These are phyloP conservation scores for Drosophila elegans DNA, from an alignment of 1,140 invertebrate species.

Conservation along the genomic window DNA sequence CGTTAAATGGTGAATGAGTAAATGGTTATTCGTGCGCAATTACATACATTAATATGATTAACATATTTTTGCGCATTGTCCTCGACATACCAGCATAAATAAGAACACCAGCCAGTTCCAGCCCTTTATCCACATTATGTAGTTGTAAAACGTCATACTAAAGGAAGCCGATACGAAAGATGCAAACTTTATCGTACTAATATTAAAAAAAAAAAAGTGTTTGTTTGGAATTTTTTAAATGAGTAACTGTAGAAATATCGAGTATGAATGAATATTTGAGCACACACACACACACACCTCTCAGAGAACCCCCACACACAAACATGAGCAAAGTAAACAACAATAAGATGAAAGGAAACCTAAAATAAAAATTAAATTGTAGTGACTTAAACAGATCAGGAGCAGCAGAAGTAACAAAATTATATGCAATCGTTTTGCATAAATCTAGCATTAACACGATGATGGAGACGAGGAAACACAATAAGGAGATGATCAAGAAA, in stretches of 20 bases:
- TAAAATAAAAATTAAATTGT: constrained; percentile 33
- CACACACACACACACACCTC: constrained; percentile 31
- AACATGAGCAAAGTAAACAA: constrained; percentile 31
- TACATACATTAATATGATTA: constrained; percentile 79
- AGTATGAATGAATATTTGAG: constrained; percentile 73
- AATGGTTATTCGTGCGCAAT: constrained; percentile 60
- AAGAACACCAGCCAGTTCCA: constrained; percentile 22
- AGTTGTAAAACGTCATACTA: constrained; percentile 68
- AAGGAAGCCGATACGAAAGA: constrained; percentile 41
- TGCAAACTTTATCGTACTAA: constrained; percentile 68
- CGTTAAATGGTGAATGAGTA: constrained; percentile 63
- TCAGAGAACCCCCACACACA: constrained; percentile 22
- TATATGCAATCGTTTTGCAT: constrained; percentile 71
- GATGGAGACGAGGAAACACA: constrained; percentile 32
- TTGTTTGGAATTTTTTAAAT: constrained; percentile 78
- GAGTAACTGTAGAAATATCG: constrained; percentile 74
- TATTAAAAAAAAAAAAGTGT: constrained; percentile 61
- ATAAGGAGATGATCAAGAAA: constrained; percentile 45
- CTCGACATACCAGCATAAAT: constrained; percentile 35
- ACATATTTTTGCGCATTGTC: constrained; percentile 75
- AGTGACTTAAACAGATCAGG: constrained; percentile 26
- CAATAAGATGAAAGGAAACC: constrained; percentile 13
- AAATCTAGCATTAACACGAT: constrained; percentile 57
- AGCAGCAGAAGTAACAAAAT: constrained; percentile 49
- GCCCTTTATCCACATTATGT: constrained; percentile 38